A percentile compares a stretch with the other conserved stretches of the same genome.
phyloP scores from a whole-genome alignment of 2,797 vertebrate species.

The Fratercula arctica region DNA sequence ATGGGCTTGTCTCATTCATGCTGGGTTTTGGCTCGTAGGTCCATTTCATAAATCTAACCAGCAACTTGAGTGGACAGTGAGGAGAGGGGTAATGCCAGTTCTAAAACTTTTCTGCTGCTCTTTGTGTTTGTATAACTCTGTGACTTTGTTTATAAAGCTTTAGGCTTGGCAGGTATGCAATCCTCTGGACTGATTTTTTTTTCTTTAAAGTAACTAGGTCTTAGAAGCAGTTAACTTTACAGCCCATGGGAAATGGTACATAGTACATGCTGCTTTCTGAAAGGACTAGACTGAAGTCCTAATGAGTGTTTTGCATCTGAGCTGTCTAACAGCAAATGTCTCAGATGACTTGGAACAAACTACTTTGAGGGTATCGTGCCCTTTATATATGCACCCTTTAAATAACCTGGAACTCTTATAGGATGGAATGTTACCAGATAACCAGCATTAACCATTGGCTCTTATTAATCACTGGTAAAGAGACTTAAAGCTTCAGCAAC shows the following conservation, averaged over 20 bases:
- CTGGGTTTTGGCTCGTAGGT: slow-evolving; percentile 2
- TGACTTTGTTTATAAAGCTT: slow-evolving; percentile 30
- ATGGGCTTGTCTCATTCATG: neutral
- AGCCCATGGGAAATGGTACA: neutral
- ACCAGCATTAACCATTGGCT: neutral
- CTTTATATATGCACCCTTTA: slow-evolving; percentile 38
- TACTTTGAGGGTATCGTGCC: slow-evolving; percentile 12
- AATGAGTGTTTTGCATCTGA: neutral
- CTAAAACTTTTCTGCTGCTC: neutral
- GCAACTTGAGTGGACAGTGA: neutral
- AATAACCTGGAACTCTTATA: slow-evolving; percentile 43
- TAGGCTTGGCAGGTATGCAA: neutral
- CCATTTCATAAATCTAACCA: neutral
- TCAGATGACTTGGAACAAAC: slow-evolving; percentile 26
- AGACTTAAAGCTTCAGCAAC: neutral
- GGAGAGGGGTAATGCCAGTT: neutral
- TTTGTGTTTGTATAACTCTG: neutral
- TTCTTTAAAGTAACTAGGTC: neutral
- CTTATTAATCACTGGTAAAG: neutral
- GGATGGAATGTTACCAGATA: slow-evolving; percentile 4
- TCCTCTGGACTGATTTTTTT: neutral
- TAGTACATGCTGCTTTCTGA: neutral
- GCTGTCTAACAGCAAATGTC: neutral
- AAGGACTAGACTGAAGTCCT: neutral
- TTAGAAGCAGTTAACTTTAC: slow-evolving; percentile 5